Evolutionary conservation across 2,888 invertebrate species (phyloP).

Genomic region (Trissolcus japonicus): DNA sequence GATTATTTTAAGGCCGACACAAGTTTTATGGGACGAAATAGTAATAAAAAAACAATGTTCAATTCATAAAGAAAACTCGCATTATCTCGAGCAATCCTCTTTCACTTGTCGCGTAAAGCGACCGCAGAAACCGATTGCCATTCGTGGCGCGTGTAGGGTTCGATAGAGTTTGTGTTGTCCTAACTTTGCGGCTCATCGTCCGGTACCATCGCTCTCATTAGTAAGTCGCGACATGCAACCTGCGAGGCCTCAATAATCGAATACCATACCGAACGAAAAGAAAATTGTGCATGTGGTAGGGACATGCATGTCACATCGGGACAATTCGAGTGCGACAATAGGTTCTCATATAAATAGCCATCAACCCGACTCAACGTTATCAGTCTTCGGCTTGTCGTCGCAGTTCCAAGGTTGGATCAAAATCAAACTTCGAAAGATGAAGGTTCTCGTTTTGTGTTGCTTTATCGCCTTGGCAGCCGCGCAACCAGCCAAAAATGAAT

Average conservation of each 20-base stretch:
- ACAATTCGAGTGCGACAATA: slow-evolving; percentile 56
- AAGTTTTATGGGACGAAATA: slow-evolving; percentile 6
- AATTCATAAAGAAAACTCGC: slow-evolving; percentile 22
- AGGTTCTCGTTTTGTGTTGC: slow-evolving; percentile 72
- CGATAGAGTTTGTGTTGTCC: slow-evolving; percentile 34
- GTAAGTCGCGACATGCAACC: slow-evolving; percentile 66
- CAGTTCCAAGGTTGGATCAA: slow-evolving; percentile 42
- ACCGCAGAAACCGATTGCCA: slow-evolving; percentile 31
- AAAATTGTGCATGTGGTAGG: slow-evolving; percentile 72
- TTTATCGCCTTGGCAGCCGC: slow-evolving; percentile 80
- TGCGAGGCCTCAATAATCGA: slow-evolving; percentile 75
- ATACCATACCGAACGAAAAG: slow-evolving; percentile 76
- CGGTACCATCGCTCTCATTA: slow-evolving; percentile 56
- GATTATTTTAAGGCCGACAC: not conserved
- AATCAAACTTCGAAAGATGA: slow-evolving; percentile 59
- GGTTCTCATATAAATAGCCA: slow-evolving; percentile 73
- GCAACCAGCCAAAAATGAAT: slow-evolving; percentile 81
- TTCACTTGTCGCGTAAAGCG: slow-evolving; percentile 34
- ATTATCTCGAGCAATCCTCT: slow-evolving; percentile 33
- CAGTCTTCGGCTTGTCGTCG: slow-evolving; percentile 70
- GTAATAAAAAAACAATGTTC: slow-evolving; percentile 15
- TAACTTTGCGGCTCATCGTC: slow-evolving; percentile 44
- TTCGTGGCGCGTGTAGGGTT: slow-evolving; percentile 44
- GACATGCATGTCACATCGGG: slow-evolving; percentile 42
- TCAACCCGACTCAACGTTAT: slow-evolving; percentile 69